phyloP scores from a whole-genome alignment of 2,797 vertebrate genomes.

The Luscinia luscinia region DNA sequence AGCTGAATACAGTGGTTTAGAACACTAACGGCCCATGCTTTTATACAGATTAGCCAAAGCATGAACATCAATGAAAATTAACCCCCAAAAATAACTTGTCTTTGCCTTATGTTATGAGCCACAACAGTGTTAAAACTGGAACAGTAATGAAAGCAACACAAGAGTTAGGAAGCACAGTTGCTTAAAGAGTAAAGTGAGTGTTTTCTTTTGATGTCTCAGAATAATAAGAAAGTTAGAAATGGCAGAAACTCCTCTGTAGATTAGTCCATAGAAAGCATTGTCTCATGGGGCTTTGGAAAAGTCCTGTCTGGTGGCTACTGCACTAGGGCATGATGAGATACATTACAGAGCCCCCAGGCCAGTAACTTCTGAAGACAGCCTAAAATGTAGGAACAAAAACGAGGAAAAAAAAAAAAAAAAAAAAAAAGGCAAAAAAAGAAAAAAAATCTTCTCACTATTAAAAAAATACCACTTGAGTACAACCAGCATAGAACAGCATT shows the following conservation, averaged over 20 bases:
- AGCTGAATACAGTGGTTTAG: slow-evolving; percentile 68
- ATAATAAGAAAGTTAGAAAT: slow-evolving; percentile 75
- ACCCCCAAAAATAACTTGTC: slow-evolving; percentile 17
- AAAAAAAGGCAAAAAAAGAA: background rate
- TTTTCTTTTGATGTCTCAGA: slow-evolving; percentile 72
- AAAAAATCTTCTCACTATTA: slow-evolving; percentile 74
- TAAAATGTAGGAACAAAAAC: slow-evolving; percentile 80
- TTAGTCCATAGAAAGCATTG: slow-evolving; percentile 86
- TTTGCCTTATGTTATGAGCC: slow-evolving; percentile 60
- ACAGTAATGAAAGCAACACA: slow-evolving; percentile 73
- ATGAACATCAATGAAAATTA: slow-evolving; percentile 69
- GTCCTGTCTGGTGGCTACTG: slow-evolving; percentile 84
- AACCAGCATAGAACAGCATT: slow-evolving; percentile 71
- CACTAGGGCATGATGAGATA: slow-evolving; percentile 81
- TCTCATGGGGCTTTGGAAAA: slow-evolving; percentile 85
- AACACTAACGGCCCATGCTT: slow-evolving; percentile 69
- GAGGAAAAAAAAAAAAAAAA: slow-evolving; percentile 41
- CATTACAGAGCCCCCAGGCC: slow-evolving; percentile 87
- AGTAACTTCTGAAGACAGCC: slow-evolving; percentile 89
- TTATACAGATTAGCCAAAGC: slow-evolving; percentile 70
- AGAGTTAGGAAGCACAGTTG: slow-evolving; percentile 70
- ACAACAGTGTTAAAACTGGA: slow-evolving; percentile 66
- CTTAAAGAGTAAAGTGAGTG: slow-evolving; percentile 66
- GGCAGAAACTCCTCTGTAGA: slow-evolving; percentile 81
- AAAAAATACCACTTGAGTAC: slow-evolving; percentile 71